Evolutionary conservation across 2,888 invertebrate species (phyloP).

Genomic region (Heliothis peltigera): DNA sequence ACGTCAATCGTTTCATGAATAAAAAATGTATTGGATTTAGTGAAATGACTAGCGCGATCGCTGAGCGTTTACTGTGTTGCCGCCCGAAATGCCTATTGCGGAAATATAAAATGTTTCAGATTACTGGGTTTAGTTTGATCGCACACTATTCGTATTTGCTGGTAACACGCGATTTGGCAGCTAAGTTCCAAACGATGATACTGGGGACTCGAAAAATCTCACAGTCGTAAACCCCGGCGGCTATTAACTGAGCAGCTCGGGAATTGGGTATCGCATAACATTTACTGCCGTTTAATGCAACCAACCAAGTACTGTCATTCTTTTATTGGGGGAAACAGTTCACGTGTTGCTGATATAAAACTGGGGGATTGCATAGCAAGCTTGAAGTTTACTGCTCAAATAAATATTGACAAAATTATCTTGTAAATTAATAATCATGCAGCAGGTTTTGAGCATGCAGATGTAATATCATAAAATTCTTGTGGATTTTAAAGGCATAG

Average conservation of each 20-base stretch:
- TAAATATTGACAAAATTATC: conserved; percentile 31
- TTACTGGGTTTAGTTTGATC: conserved; percentile 74
- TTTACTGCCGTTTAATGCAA: conserved; percentile 64
- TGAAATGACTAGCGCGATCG: conserved; percentile 85
- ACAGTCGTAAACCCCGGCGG: conserved; percentile 56
- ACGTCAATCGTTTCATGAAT: conserved; percentile 90
- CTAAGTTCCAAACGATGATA: conserved; percentile 64
- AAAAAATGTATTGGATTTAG: conserved; percentile 90
- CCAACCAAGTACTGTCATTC: conserved; percentile 56
- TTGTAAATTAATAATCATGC: conserved; percentile 32
- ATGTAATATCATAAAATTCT: conserved; percentile 17
- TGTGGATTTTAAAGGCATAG: conserved; percentile 13
- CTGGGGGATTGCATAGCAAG: conserved; percentile 53
- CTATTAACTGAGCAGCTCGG: conserved; percentile 59
- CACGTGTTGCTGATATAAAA: conserved; percentile 58
- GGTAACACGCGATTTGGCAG: conserved; percentile 71
- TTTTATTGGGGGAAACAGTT: conserved; percentile 58
- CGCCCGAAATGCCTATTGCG: conserved; percentile 79
- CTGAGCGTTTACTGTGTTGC: conserved; percentile 76
- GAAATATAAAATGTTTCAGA: conserved; percentile 82
- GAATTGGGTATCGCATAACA: conserved; percentile 61
- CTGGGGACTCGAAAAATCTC: conserved; percentile 63
- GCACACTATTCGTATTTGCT: conserved; percentile 72
- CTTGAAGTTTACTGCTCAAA: conserved; percentile 47
- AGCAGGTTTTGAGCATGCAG: neutral